Conservation (phyloP, 1,140 invertebrate genomes). For the Neomicropteryx cornuta region DNA sequence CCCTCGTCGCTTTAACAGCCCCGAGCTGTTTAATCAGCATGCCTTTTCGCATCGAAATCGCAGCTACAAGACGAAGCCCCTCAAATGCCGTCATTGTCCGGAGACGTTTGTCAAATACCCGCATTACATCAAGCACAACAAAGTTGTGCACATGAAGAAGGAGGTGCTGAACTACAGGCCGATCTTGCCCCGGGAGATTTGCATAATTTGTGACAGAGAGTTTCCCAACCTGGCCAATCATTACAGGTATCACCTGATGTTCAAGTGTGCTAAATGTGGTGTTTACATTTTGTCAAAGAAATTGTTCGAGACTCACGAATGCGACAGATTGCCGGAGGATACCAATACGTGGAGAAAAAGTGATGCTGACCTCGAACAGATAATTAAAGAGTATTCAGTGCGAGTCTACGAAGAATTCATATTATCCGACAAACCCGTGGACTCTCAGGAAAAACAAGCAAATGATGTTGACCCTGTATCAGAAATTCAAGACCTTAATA, state of each 20-base stretch:
- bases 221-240: constrained; percentile 37
- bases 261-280: constrained; percentile 26
- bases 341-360: constrained; percentile 23
- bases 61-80: constrained; percentile 33
- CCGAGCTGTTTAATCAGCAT: constrained; percentile 35
- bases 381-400: no score
- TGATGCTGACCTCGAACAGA: no score
- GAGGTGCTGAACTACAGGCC: constrained; percentile 32
- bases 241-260: constrained; percentile 31
- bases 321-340: constrained; percentile 24
- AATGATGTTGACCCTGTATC: no score
- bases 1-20: constrained; percentile 32
- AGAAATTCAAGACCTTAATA: no score
- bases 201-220: constrained; percentile 29
- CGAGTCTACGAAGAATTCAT: no score
- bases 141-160: constrained; percentile 24
- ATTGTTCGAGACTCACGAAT: constrained; percentile 27
- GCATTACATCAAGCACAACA: constrained; percentile 33
- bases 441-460: no score
- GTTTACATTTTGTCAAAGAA: constrained; percentile 34
- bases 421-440: no score
- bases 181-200: constrained; percentile 25
- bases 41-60: constrained; percentile 32
- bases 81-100: constrained; percentile 30
- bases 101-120: constrained; percentile 34